Evolutionary conservation across 1,140 invertebrate species (phyloP).

Genomic region (Magallana angulata): DNA sequence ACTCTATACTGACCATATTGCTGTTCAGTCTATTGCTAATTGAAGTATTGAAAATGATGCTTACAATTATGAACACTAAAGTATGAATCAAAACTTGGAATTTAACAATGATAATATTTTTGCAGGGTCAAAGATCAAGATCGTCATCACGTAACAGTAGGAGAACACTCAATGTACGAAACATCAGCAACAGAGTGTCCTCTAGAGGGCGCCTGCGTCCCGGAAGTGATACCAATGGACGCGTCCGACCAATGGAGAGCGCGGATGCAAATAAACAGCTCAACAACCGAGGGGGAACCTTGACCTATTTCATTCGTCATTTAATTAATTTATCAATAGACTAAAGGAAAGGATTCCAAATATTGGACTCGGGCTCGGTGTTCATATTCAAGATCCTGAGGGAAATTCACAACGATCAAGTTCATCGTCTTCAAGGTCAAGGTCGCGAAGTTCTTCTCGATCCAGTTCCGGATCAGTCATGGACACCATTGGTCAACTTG

Average conservation of each 20-base stretch:
- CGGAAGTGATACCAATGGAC: background rate
- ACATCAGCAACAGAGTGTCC: background rate
- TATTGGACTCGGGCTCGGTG: constrained; percentile 38
- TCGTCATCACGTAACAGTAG: background rate
- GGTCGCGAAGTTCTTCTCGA: constrained; percentile 15
- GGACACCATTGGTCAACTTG: background rate
- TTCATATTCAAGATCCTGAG: background rate
- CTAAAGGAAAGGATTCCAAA: constrained; percentile 35
- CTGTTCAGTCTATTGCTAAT: too few relatives aligned
- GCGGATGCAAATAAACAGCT: background rate
- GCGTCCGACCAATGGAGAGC: background rate
- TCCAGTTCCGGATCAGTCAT: background rate
- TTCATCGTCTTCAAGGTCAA: background rate
- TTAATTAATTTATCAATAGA: constrained; percentile 22
- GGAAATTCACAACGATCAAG: background rate
- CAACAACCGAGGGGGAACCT: background rate
- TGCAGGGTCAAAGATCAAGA: background rate
- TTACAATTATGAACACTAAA: too few relatives aligned
- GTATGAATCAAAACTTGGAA: too few relatives aligned
- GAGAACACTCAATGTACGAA: background rate
- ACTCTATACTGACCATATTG: too few relatives aligned
- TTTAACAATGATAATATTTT: background rate
- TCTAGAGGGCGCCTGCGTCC: background rate
- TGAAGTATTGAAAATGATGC: too few relatives aligned
- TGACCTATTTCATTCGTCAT: constrained; percentile 2